Conservation (phyloP, 2,113 vertebrate species). For the Pluvianellus socialis region DNA sequence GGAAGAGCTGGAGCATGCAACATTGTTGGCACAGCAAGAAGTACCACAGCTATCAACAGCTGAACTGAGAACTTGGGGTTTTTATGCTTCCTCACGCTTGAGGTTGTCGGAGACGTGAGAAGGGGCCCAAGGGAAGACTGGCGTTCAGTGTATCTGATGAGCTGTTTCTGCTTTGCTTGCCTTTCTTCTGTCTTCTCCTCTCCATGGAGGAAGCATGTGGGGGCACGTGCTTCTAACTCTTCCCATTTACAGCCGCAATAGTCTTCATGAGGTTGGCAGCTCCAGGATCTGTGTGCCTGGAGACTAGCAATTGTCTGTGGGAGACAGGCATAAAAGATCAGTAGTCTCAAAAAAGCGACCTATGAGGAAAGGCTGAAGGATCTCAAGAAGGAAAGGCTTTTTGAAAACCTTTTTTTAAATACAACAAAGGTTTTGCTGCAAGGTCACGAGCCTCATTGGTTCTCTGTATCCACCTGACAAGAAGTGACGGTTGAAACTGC, state of each 20-base stretch:
- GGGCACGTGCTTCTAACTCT: not conserved
- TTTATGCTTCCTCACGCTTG: not conserved
- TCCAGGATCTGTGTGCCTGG: not conserved
- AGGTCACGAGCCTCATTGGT: not conserved
- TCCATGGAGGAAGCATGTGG: not conserved
- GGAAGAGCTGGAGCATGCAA: not conserved
- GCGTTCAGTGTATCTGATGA: not conserved
- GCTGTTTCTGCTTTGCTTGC: constrained; percentile 5
- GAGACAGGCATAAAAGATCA: not conserved
- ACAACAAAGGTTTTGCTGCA: not conserved
- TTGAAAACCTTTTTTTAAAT: not conserved
- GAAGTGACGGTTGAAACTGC: not conserved
- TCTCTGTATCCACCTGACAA: not conserved
- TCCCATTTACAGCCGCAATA: not conserved
- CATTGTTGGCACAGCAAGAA: not conserved
- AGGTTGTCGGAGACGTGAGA: not conserved
- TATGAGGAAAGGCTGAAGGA: not conserved
- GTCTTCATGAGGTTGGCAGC: not conserved
- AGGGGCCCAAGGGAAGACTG: not conserved
- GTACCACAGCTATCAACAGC: not conserved
- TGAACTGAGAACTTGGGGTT: not conserved
- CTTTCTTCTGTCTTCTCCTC: not conserved
- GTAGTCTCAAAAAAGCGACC: not conserved
- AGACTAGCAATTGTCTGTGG: not conserved
- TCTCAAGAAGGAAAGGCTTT: not conserved